phyloP scores from a whole-genome alignment of 2,888 invertebrate genomes.

The Imbricaverruca yamaguchii region DNA sequence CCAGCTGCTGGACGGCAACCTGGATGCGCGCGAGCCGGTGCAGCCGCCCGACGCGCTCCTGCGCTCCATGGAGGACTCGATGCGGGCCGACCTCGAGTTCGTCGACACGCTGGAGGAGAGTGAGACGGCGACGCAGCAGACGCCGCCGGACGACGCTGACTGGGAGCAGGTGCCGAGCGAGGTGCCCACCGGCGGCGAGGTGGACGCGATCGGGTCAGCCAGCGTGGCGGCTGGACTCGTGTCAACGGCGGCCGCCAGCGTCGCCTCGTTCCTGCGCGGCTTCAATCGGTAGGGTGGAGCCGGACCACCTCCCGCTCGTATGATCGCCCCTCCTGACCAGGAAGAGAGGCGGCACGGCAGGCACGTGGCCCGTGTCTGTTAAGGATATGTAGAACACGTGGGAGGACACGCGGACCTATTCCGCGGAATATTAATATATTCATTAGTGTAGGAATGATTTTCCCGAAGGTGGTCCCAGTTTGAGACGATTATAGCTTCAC shows the following conservation, averaged over 20 bases:
- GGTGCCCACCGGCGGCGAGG: conserved; percentile 17
- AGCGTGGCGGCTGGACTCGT: conserved; percentile 63
- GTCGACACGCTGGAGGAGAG: conserved; percentile 19
- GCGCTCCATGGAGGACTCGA: conserved; percentile 24
- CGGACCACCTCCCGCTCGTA: no score
- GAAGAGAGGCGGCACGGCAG: neutral
- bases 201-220: conserved; percentile 32
- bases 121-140: conserved; percentile 24
- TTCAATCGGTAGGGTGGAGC: conserved; percentile 35
- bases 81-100: conserved; percentile 25
- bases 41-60: neutral
- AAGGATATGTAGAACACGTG: neutral
- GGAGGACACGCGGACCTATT: neutral
- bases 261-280: conserved; percentile 72
- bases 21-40: conserved; percentile 41
- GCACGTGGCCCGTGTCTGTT: neutral
- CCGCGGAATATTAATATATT: no score
- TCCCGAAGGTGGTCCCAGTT: no score
- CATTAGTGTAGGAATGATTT: no score
- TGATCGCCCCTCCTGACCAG: no score
- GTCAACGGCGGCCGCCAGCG: conserved; percentile 71
- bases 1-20: conserved; percentile 56
- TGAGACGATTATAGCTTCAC: no score
- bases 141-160: conserved; percentile 23
- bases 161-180: conserved; percentile 28